phyloP scores from a whole-genome alignment of 1,140 invertebrate genomes.

The Polypedilum vanderplanki region DNA sequence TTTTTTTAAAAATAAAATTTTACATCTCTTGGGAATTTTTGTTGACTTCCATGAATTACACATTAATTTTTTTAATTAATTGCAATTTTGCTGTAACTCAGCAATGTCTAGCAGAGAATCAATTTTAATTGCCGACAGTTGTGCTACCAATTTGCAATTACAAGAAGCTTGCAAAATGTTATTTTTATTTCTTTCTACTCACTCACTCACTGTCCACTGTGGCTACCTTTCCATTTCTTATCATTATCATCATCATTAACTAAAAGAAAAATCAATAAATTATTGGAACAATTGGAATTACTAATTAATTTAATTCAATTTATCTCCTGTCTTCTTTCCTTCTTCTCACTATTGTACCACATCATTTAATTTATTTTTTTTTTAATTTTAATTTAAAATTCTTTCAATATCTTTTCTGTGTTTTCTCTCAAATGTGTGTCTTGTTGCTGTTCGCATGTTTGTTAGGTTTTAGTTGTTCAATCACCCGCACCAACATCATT shows the following conservation, averaged over 20 bases:
- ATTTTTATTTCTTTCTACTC: not conserved
- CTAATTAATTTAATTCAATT: conserved; percentile 29
- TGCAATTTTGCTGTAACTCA: no score
- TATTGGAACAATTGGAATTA: not conserved
- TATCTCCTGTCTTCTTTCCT: not conserved
- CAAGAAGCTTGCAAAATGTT: not conserved
- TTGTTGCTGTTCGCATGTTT: not conserved
- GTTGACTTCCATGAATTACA: no score
- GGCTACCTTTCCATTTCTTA: no score
- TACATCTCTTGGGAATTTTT: no score
- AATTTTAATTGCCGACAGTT: not conserved
- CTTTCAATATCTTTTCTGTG: not conserved
- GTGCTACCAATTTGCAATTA: not conserved
- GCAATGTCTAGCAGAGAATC: no score
- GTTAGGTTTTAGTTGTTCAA: conserved; percentile 32
- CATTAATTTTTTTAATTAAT: no score
- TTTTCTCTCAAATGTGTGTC: no score
- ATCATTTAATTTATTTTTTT: conserved; percentile 23
- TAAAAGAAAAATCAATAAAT: conserved; percentile 10
- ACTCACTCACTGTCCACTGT: no score
- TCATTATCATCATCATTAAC: no score
- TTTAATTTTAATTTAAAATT: no score
- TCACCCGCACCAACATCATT: conserved; percentile 33
- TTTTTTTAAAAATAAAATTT: no score
- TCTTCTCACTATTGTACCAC: not conserved